Evolutionary conservation across 1,140 invertebrate species (phyloP).

Genomic region (Orius insidiosus): DNA sequence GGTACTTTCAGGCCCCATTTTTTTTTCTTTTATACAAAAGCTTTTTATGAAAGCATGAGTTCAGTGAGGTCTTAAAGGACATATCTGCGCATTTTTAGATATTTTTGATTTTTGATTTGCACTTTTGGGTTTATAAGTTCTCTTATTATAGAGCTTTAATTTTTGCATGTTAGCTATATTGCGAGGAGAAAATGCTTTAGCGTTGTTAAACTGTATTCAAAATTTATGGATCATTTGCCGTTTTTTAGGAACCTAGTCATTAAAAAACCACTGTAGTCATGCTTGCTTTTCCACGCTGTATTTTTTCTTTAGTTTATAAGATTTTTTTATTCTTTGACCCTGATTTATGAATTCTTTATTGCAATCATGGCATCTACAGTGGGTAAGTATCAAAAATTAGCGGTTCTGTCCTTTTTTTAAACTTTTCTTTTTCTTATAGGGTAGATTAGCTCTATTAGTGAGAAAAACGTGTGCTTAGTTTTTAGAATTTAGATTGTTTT

Average conservation of each 20-base stretch:
- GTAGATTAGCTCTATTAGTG: no score
- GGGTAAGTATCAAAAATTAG: neutral
- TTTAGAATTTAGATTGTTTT: no score
- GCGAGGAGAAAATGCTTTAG: neutral
- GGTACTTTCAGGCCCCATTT: no score
- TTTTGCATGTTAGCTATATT: neutral
- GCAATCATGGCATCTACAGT: constrained; percentile 3
- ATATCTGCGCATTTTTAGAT: no score
- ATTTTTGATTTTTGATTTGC: constrained; percentile 2
- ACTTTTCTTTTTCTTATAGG: no score
- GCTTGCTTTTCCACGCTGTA: no score
- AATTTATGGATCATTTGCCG: constrained; percentile 2
- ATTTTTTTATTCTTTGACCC: neutral
- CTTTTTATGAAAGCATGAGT: no score
- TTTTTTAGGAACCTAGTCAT: constrained; percentile 69
- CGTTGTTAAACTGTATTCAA: constrained; percentile 2
- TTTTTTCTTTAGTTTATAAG: no score
- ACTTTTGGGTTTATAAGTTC: neutral
- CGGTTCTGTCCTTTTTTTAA: neutral
- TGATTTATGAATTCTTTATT: constrained; percentile 5
- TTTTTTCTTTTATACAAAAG: no score
- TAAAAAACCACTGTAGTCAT: no score
- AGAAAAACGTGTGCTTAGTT: no score
- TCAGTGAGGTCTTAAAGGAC: no score
- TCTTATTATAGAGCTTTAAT: neutral